Base-by-base conservation (phyloP, 2,797 vertebrate genomes). In the Xenentodon cancila region DNA sequence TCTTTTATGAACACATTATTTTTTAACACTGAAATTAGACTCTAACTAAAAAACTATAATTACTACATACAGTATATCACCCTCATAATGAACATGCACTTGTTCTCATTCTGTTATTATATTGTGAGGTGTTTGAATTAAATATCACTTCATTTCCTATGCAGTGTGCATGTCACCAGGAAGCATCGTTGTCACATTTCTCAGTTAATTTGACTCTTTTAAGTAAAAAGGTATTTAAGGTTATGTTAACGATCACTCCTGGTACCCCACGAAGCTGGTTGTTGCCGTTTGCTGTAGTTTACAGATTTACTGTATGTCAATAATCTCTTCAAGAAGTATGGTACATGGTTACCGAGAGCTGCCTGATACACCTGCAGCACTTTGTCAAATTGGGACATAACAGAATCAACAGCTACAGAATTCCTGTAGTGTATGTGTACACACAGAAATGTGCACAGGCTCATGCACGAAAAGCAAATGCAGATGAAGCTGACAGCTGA, bases 81-180 rank as follows among this genome's bases (percentile, higher is more conserved):
- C 44, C 30, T 63, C 72, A 57, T 74, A 79, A 61, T 44, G 7
- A 18, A 22, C 67, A 59, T 68, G 57, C 67, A 57, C 53, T 58
- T 46, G 21, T 37, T 19, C 46, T 43, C 46, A 65, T 44, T 52
- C 58, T 43, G 57, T 49, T 59, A 57, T 75, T 65, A 65, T 46
- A 30, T 32, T 22, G 37, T 34, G 20, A 66, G 56, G 71, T 73
- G 43, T 71, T 64, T 61, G 37, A 76, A 61, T 79, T 65, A 79
- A 82, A 77, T 75, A 77, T 67, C 54, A 73, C 64, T 75, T 75
- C 11, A 81, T 71, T 79, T 78, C 68, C 56, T 48, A 30, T 60
- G 53, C 62, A 60, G 32, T 62, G 37, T 59, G 19, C 43, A 42
- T 53, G 60, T 51, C 54, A 51, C 53, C 25, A 52, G 53, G 46